phyloP scores from a whole-genome alignment of 1,140 invertebrate species.

The Formica selysi region DNA sequence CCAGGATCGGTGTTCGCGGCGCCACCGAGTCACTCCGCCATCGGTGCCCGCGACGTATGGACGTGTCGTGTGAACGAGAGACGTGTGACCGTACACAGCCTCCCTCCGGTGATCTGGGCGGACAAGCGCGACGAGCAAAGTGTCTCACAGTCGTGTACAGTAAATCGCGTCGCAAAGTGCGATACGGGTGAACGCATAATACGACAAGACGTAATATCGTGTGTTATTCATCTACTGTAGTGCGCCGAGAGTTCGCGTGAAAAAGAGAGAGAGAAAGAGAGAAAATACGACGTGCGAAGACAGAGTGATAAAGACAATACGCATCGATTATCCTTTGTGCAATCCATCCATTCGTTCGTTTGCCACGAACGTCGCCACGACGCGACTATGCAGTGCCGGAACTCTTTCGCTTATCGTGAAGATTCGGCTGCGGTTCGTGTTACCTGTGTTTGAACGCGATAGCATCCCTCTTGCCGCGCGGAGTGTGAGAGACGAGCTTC shows the following conservation, averaged over 20 bases:
- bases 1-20: conserved; percentile 73
- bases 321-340: conserved; percentile 68
- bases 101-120: conserved; percentile 53
- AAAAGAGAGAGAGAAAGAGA: conserved; percentile 23
- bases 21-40: conserved; percentile 82
- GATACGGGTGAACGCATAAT: neutral
- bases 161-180: neutral
- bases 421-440: conserved; percentile 13
- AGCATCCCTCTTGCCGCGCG: neutral
- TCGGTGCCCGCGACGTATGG: conserved; percentile 78
- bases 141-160: neutral
- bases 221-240: conserved; percentile 18
- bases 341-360: conserved; percentile 52
- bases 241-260: neutral
- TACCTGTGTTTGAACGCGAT: neutral
- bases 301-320: conserved; percentile 37
- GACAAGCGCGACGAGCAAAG: conserved; percentile 57
- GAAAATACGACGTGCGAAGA: conserved; percentile 17
- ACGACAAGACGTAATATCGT: neutral
- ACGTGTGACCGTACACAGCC: conserved; percentile 65
- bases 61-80: conserved; percentile 68
- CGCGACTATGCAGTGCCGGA: conserved; percentile 62
- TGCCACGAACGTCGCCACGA: conserved; percentile 41
- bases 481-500: neutral
- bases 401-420: conserved; percentile 9